Evolutionary conservation across 2,888 invertebrate species (phyloP).

Genomic region (Tuta absoluta): DNA sequence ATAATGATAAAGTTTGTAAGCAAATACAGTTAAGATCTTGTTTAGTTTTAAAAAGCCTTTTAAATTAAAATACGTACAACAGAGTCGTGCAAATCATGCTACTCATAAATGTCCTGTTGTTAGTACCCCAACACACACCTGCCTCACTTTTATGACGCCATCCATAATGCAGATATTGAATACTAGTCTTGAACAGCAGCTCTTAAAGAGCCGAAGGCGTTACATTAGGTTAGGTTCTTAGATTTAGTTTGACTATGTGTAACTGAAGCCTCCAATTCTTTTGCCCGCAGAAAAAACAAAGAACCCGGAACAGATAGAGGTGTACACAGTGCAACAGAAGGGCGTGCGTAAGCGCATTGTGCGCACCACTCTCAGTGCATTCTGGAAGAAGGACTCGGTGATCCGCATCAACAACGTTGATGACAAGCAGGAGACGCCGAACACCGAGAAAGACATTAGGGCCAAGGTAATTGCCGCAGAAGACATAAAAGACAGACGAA

Average conservation of each 20-base stretch:
- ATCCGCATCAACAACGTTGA: constrained; percentile 87
- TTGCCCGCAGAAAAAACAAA: constrained; percentile 85
- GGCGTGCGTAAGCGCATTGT: constrained; percentile 83
- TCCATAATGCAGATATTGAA: too few species aligned
- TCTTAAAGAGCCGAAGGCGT: too few species aligned
- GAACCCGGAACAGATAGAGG: constrained; percentile 86
- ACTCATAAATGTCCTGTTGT: too few species aligned
- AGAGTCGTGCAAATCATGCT: too few species aligned
- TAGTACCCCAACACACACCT: too few species aligned
- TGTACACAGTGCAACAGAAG: constrained; percentile 83
- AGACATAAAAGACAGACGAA: constrained; percentile 32
- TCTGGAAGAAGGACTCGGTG: constrained; percentile 85
- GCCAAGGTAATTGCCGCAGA: constrained; percentile 83
- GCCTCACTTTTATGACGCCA: too few species aligned
- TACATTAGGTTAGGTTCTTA: too few species aligned
- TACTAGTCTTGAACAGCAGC: too few species aligned
- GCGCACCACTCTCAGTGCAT: constrained; percentile 82
- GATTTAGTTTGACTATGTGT: background rate
- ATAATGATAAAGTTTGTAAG: background rate
- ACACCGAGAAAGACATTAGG: constrained; percentile 85
- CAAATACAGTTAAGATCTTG: background rate
- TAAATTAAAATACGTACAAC: background rate
- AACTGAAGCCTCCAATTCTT: constrained; percentile 27
- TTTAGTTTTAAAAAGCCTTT: background rate
- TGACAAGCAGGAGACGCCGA: constrained; percentile 85